Conservation (phyloP, 2,797 vertebrate genomes). For the Epinephelus malabaricus region DNA sequence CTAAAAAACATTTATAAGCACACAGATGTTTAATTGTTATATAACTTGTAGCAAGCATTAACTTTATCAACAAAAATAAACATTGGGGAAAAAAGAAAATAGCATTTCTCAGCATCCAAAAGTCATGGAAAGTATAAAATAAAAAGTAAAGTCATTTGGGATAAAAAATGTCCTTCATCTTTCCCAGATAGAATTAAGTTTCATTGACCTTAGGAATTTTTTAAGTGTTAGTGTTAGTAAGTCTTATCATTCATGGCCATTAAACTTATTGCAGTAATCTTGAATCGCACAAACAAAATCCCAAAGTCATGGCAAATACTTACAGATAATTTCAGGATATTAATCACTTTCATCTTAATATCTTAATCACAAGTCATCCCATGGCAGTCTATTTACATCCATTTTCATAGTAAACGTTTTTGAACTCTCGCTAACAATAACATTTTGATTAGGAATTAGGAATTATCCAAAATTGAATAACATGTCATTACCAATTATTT, state of each 20-base stretch:
- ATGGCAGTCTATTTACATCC: not conserved
- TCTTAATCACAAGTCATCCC: not conserved
- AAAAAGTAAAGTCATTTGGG: too few relatives aligned
- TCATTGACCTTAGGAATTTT: too few relatives aligned
- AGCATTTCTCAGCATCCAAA: not conserved
- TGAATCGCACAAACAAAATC: not conserved
- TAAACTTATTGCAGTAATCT: not conserved
- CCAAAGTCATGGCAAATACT: not conserved
- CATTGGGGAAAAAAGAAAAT: not conserved
- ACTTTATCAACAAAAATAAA: not conserved
- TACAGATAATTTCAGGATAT: not conserved
- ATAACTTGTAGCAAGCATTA: not conserved
- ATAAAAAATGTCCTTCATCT: too few relatives aligned
- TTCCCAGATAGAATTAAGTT: too few relatives aligned
- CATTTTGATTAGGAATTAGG: too few relatives aligned
- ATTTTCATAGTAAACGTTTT: not conserved
- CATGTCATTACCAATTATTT: not conserved
- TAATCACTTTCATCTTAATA: too few relatives aligned
- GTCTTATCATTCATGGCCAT: not conserved
- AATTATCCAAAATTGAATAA: too few relatives aligned
- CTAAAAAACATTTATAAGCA: not conserved
- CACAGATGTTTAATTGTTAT: not conserved
- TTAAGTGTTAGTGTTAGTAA: too few relatives aligned
- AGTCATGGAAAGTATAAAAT: not conserved
- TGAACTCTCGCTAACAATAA: too few relatives aligned